Percentiles rank a stretch among this genome's conserved stretches.
phyloP scores from a whole-genome alignment of 2,888 invertebrate genomes.

The Mechanitis mazaeus region DNA sequence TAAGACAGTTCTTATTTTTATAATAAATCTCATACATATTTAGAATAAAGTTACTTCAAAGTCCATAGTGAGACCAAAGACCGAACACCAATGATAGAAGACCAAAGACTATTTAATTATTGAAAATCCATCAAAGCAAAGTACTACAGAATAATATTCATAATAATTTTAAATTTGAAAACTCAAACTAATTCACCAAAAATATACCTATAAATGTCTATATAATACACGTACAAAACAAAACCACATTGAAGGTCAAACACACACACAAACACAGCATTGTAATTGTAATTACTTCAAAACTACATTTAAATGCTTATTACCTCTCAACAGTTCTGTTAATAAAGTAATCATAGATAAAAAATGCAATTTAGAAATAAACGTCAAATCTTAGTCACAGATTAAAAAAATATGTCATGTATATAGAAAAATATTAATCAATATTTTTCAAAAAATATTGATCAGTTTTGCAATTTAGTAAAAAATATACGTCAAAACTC shows the following conservation, averaged over 20 bases:
- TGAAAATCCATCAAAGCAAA: too few relatives aligned
- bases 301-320: constrained; percentile 14
- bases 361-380: not conserved
- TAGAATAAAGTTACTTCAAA: too few relatives aligned
- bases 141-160: too few relatives aligned
- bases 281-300: constrained; percentile 14
- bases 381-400: not conserved
- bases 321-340: constrained; percentile 10
- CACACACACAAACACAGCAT: constrained; percentile 21
- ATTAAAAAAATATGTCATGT: not conserved
- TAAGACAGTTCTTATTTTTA: too few relatives aligned
- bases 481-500: too few relatives aligned
- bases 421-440: not conserved
- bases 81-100: too few relatives aligned
- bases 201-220: too few relatives aligned
- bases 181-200: constrained; percentile 3
- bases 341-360: constrained; percentile 1
- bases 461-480: too few relatives aligned
- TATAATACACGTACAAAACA: not conserved
- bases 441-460: too few relatives aligned
- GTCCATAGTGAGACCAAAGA: too few relatives aligned
- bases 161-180: not conserved
- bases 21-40: too few relatives aligned
- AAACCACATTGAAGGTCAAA: constrained; percentile 19
- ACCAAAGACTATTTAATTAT: too few relatives aligned